Percentiles rank a stretch among this genome's conserved stretches.
phyloP scores from a whole-genome alignment of 2,113 vertebrate genomes.

The Channa maculata region DNA sequence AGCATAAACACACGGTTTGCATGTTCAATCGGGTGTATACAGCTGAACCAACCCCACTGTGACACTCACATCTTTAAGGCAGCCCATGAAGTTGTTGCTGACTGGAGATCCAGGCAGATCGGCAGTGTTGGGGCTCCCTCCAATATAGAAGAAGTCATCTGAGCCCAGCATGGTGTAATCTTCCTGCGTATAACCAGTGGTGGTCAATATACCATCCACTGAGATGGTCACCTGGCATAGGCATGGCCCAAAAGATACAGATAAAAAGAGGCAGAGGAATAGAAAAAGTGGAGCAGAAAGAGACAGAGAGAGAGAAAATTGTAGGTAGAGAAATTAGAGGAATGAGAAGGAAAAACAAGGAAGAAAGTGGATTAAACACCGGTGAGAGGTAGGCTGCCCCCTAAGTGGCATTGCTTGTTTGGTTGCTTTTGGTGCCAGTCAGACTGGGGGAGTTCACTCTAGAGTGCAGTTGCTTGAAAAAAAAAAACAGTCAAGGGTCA shows the following conservation, averaged over 20 bases:
- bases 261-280: constrained; percentile 19
- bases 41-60: background rate
- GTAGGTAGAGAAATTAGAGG: constrained; percentile 74
- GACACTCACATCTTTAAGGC: constrained; percentile 92
- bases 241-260: constrained; percentile 62
- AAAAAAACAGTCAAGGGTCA: constrained; percentile 2
- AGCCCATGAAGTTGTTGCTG: constrained; percentile 98
- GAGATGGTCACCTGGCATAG: constrained; percentile 90
- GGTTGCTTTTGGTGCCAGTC: constrained; percentile 70
- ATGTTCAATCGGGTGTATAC: background rate
- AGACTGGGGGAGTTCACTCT: constrained; percentile 62
- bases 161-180: constrained; percentile 97
- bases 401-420: constrained; percentile 66
- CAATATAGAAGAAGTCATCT: constrained; percentile 96
- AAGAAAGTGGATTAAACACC: constrained; percentile 76
- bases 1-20: background rate
- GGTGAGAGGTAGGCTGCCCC: constrained; percentile 32
- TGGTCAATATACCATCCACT: constrained; percentile 95
- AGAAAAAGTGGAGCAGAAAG: constrained; percentile 34
- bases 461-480: constrained; percentile 77
- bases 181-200: constrained; percentile 90
- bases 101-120: constrained; percentile 94
- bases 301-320: constrained; percentile 49
- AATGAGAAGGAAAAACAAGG: constrained; percentile 69
- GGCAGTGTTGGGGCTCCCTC: constrained; percentile 93